Percentiles rank a stretch among this genome's conserved stretches.
These are phyloP conservation scores for Microcebus griseorufus DNA, from an alignment of 2,113 vertebrate genomes.

Conservation along the genomic window DNA sequence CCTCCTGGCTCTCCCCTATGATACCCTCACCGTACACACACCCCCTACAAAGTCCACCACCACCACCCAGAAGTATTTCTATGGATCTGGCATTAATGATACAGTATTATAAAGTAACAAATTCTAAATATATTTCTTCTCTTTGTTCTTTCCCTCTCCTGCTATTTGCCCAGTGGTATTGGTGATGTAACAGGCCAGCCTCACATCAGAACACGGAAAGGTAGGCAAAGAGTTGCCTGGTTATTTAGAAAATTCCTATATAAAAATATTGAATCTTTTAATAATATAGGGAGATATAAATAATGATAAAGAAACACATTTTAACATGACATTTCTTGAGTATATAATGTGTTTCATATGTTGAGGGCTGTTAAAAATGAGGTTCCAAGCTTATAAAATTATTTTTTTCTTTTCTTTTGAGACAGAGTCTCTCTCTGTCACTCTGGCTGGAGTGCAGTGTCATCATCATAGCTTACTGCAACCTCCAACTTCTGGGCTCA, in stretches of 20 bases:
- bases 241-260: slow-evolving; percentile 5
- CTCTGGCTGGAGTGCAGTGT: too few relatives aligned
- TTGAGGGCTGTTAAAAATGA: slow-evolving; percentile 17
- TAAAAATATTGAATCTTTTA: slow-evolving; percentile 3
- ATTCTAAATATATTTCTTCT: background rate
- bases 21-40: too few relatives aligned
- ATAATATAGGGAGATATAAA: background rate
- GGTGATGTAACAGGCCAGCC: background rate
- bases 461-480: too few relatives aligned
- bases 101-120: background rate
- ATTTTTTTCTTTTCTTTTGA: too few relatives aligned
- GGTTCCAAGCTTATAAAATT: background rate
- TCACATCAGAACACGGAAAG: background rate
- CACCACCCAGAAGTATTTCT: background rate
- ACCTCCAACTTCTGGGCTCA: too few relatives aligned
- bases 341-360: background rate
- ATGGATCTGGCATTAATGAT: background rate
- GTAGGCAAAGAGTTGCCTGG: background rate
- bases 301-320: slow-evolving; percentile 13
- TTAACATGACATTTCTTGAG: background rate
- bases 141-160: background rate
- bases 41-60: background rate
- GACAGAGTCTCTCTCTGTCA: too few relatives aligned
- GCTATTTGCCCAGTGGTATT: background rate
- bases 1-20: background rate